These are phyloP conservation scores for Eugnorisma glareosa DNA, from an alignment of 2,888 invertebrate species.

Conservation along the genomic window DNA sequence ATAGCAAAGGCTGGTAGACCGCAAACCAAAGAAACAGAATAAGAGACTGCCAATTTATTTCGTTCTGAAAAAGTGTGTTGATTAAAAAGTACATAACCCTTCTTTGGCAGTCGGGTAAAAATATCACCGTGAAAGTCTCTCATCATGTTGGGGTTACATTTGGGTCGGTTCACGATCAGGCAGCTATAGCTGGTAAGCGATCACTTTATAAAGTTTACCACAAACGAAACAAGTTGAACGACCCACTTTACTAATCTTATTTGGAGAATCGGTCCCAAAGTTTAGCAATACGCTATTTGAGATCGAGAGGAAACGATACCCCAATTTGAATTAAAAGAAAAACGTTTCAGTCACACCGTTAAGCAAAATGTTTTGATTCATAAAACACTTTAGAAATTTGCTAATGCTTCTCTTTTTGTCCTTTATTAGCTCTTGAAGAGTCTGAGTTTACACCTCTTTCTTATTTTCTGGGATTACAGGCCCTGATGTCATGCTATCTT, in stretches of 20 bases:
- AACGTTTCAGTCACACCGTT: not conserved
- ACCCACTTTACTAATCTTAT: slow-evolving; percentile 42
- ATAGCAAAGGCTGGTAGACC: not conserved
- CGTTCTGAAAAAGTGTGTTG: not conserved
- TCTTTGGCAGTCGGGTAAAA: too few relatives aligned
- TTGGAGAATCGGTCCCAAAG: slow-evolving; percentile 33
- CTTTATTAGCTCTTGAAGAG: not conserved
- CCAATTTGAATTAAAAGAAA: slow-evolving; percentile 9
- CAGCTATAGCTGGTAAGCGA: slow-evolving; percentile 14
- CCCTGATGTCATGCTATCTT: not conserved
- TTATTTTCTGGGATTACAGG: not conserved
- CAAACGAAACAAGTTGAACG: slow-evolving; percentile 4
- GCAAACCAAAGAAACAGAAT: not conserved
- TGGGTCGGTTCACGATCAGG: slow-evolving; percentile 1
- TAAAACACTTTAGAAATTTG: not conserved
- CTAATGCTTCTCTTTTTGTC: not conserved
- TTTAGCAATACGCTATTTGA: slow-evolving; percentile 42
- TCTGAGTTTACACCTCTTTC: not conserved
- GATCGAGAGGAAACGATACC: not conserved
- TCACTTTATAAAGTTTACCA: slow-evolving; percentile 33
- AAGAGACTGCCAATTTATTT: not conserved
- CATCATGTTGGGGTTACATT: not conserved
- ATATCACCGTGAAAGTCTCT: not conserved
- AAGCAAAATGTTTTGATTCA: not conserved
- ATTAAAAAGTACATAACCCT: not conserved